Percentiles rank a stretch among this genome's conserved stretches.
These are phyloP conservation scores for Dysidea cf. avara DNA, from an alignment of 37 sponge, comb jelly and placozoan genomes.

Conservation along the genomic window DNA sequence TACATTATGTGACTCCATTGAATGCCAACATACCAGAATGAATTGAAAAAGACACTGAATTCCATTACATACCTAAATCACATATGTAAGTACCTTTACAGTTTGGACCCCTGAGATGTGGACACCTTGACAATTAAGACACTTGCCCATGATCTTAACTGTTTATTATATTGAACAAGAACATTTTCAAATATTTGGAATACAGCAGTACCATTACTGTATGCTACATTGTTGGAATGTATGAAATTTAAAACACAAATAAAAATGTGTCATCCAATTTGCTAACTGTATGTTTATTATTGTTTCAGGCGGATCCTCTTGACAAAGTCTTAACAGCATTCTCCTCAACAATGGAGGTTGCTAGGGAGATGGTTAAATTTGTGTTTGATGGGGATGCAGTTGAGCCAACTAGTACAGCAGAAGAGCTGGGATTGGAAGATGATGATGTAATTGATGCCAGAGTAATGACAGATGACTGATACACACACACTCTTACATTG, in stretches of 20 bases:
- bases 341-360: slow-evolving; percentile 43
- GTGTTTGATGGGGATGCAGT: slow-evolving; percentile 79
- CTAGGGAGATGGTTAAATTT: slow-evolving; percentile 37
- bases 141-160: too few species aligned
- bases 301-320: slow-evolving; percentile 54
- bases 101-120: too few species aligned
- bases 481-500: too few species aligned
- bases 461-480: neutral
- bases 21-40: neutral
- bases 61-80: neutral
- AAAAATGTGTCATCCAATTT: too few species aligned
- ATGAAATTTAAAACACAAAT: too few species aligned
- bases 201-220: too few species aligned
- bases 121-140: too few species aligned
- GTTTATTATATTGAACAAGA: too few species aligned
- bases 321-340: slow-evolving; percentile 51
- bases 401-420: slow-evolving; percentile 44
- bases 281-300: neutral
- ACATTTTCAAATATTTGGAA: too few species aligned
- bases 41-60: neutral
- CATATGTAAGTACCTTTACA: too few species aligned
- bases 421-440: slow-evolving; percentile 71
- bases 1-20: neutral
- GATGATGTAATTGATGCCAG: slow-evolving; percentile 77
- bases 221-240: too few species aligned